phyloP scores from a whole-genome alignment of 1,140 invertebrate species.

The Heliconius melpomene region DNA sequence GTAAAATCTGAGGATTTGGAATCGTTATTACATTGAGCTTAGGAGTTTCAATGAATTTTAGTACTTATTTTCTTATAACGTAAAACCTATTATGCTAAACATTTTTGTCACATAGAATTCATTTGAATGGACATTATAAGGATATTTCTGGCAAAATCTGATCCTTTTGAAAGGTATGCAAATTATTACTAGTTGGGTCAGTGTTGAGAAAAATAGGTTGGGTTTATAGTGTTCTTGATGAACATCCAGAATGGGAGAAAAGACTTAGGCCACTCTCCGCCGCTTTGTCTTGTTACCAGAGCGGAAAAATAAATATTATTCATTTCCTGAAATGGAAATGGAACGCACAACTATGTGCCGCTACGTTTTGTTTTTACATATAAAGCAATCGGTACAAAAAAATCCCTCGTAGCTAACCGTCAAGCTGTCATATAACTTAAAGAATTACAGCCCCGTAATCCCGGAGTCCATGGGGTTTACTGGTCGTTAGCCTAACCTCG shows the following conservation, averaged over 20 bases:
- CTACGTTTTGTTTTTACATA: too few relatives aligned
- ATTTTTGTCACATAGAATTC: not conserved
- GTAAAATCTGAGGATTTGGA: conserved; percentile 11
- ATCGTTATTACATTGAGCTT: conserved; percentile 7
- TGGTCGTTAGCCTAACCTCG: conserved; percentile 7
- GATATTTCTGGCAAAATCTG: not conserved
- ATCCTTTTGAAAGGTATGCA: conserved; percentile 7
- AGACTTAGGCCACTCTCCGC: too few relatives aligned
- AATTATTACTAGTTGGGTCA: not conserved
- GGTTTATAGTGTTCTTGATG: not conserved
- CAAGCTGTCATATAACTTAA: conserved; percentile 5
- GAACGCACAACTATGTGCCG: too few relatives aligned
- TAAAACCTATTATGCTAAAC: not conserved
- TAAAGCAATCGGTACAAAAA: not conserved
- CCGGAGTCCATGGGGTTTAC: not conserved
- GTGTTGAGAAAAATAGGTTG: not conserved
- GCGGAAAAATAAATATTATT: too few relatives aligned
- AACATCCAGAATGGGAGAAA: too few relatives aligned
- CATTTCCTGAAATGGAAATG: too few relatives aligned
- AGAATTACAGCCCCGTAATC: not conserved
- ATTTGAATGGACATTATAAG: not conserved
- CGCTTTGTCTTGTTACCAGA: too few relatives aligned
- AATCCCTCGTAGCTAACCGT: not conserved
- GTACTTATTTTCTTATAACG: not conserved
- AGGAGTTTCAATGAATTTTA: not conserved